phyloP scores from a whole-genome alignment of 2,888 invertebrate species.

The Cephalotes varians region DNA sequence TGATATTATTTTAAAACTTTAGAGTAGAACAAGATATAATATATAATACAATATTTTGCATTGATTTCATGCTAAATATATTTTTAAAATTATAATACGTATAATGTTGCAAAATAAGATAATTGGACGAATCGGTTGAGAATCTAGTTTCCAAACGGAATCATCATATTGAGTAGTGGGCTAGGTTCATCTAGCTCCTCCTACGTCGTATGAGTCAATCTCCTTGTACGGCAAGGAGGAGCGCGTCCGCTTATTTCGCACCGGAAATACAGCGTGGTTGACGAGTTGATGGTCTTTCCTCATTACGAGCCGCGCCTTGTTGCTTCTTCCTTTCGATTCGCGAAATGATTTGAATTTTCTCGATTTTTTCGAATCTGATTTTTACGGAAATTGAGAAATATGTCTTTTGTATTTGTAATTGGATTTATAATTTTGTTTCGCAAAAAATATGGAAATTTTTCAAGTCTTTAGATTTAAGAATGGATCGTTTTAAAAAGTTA shows the following conservation, averaged over 20 bases:
- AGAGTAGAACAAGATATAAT: not conserved
- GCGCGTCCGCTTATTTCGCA: constrained; percentile 47
- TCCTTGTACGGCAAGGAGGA: constrained; percentile 69
- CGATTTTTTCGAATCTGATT: not conserved
- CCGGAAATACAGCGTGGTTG: constrained; percentile 67
- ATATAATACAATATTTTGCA: not conserved
- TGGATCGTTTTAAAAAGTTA: not conserved
- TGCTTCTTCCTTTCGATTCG: not conserved
- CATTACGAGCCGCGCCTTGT: constrained; percentile 67
- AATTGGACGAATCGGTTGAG: not conserved
- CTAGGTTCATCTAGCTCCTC: constrained; percentile 74
- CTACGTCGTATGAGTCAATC: constrained; percentile 76
- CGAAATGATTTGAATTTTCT: not conserved
- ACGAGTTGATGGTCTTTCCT: constrained; percentile 63
- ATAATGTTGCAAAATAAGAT: not conserved
- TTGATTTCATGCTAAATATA: not conserved
- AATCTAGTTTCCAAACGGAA: constrained; percentile 32
- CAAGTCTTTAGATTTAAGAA: not conserved
- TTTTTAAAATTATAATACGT: not conserved
- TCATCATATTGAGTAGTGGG: constrained; percentile 60
- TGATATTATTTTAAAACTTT: not conserved
- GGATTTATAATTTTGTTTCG: not conserved
- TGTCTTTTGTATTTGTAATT: not conserved
- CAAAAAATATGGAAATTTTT: not conserved
- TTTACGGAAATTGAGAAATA: not conserved